Base-by-base conservation (phyloP, 2,888 invertebrate species). In the Ellobium chinense region DNA sequence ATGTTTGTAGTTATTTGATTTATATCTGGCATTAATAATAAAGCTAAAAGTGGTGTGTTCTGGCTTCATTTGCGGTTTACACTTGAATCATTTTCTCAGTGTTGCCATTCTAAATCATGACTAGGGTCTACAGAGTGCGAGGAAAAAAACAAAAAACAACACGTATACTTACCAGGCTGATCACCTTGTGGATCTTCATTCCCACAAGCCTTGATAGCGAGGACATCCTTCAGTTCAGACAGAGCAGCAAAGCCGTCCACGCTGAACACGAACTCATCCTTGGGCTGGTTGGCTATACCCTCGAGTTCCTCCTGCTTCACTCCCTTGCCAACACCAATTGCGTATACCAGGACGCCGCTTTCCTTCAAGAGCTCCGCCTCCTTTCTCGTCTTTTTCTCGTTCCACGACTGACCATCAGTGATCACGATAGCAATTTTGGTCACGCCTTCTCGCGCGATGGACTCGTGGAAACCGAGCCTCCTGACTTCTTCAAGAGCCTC, bases 271-370 rank as follows among this genome's bases (percentile, higher is more conserved):
- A 60, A 69, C 1, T 77, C 62, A 5, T 87, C 77, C 21, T 69
- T 37, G 0, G 89, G 87, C 9, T 83, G 29, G 70, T 85, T 87
- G n/a, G 88, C 88, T n/a, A 89, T 86, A 24, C 70, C 73, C 37
- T 62, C 39, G 18, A 89, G 84, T 77, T 89, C 88, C 1, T 77
- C 74, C 34, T 66, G 60, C 62, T 88, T 86, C 24, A 88, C 86
- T 4, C 80, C 76, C 21, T 77, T 68, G 12, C 88, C 88, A n/a
- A 82, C 77, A 4, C 82, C 82, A 46, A 82, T 76, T 1, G 82
- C 73, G 54, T 72, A 68, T 14, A 82, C 63, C 9, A 2, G 60
- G 29, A 82, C 77, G 2, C 80, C 82, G 3, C 34, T 58, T 5
- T 73, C 37, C 21, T 60, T 79, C 24, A 75, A n/a, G 1, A 56